Evolutionary conservation across 35 echinoderm and acorn worm genomes (phyloP), one percentile per base, ranked within the genome.

Genomic region (Apostichopus californicus): DNA sequence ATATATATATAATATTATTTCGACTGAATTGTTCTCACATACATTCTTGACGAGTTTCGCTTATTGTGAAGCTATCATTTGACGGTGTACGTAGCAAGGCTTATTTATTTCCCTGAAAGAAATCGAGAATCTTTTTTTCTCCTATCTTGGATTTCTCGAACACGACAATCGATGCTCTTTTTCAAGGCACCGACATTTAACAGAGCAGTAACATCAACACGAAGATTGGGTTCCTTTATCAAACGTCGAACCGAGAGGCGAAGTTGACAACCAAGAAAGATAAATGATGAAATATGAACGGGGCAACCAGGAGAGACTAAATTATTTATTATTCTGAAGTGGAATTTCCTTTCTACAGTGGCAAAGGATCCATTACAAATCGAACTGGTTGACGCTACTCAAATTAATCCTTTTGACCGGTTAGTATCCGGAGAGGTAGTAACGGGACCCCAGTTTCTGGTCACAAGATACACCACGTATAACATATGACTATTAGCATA

Each of bases 221-320:
- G 56, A 78, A 64, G 86, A 89, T 89, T 73, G 86, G 64, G 53
- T 89, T 89, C 63, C 86, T 72, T 46, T 89, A 89, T 89, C 86
- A 89, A 89, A 89, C 86, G 72, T 73, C 64, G 86, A 73, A 73
- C n/a, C 57, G 86, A 89, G 86, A 89, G 86, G 86, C 86, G 86
- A 89, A 72, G 24, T 64, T 89, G 86, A 89, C 86, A 89, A 89
- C 60, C 86, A 64, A 89, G 86, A 66, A 89, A 68, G 86, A 89
- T 72, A 89, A 89, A 89, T 89, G 86, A 89, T 75, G 86, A 89
- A 89, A 89, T 73, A 89, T 89, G 86, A 89, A 89, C 86, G 86
- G 46, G 17, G 34, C 60, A 66, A 53, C 86, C 86, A 34, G 86
- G 86, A 72, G 61, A 89, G 86, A 73, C 86, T 22, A 89, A 89